phyloP scores from a whole-genome alignment of 1,140 invertebrate genomes.

The Goniozus legneri region DNA sequence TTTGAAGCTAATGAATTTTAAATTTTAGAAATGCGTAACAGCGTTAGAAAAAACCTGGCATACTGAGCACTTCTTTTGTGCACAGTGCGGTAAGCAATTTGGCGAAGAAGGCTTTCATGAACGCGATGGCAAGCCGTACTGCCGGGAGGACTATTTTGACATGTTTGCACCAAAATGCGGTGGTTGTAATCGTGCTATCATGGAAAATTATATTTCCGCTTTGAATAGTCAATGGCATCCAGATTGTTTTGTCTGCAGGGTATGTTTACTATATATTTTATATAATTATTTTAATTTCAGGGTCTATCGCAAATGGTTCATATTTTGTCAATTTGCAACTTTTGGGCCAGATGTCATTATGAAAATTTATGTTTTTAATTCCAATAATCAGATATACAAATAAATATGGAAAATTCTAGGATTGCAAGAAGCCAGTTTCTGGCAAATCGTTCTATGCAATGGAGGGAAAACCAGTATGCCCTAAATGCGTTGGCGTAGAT shows the following conservation, averaged over 20 bases:
- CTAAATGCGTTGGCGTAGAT: slow-evolving; percentile 83
- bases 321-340: too few relatives aligned
- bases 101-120: slow-evolving; percentile 96
- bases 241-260: slow-evolving; percentile 99
- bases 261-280: slow-evolving; percentile 58
- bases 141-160: slow-evolving; percentile 93
- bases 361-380: too few relatives aligned
- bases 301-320: too few relatives aligned
- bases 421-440: slow-evolving; percentile 86
- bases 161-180: slow-evolving; percentile 99
- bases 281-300: neutral
- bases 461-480: slow-evolving; percentile 88
- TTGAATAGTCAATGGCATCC: slow-evolving; percentile 98
- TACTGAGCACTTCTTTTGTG: slow-evolving; percentile 99
- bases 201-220: slow-evolving; percentile 98
- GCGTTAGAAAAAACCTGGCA: slow-evolving; percentile 99
- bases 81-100: slow-evolving; percentile 94
- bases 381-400: too few relatives aligned
- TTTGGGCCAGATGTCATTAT: too few relatives aligned
- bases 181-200: slow-evolving; percentile 93
- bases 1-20: too few relatives aligned
- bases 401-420: slow-evolving; percentile 62
- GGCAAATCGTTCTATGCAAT: slow-evolving; percentile 94
- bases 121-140: slow-evolving; percentile 90
- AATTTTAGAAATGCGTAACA: slow-evolving; percentile 94